These are phyloP conservation scores for Gonatopus flavifemur DNA, from an alignment of 1,140 invertebrate species.

Conservation along the genomic window DNA sequence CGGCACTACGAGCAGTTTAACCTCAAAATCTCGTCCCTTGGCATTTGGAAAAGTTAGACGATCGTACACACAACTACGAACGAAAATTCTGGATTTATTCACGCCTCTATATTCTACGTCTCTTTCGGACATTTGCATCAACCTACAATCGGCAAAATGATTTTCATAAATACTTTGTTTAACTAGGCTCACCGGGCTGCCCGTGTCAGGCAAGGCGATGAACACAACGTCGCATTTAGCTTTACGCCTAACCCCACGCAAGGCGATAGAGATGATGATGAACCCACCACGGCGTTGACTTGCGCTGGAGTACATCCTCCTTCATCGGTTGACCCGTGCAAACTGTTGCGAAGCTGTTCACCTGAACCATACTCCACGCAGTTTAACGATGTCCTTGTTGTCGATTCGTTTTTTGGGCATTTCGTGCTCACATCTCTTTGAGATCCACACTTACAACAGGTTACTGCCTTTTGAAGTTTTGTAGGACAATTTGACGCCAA, in stretches of 20 bases:
- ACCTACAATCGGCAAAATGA: not conserved
- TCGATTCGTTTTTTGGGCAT: not conserved
- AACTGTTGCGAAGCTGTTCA: not conserved
- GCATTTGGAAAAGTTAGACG: not conserved
- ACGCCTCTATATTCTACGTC: not conserved
- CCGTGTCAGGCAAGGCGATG: not conserved
- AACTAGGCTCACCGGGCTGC: not conserved
- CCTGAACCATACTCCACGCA: not conserved
- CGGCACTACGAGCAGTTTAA: not conserved
- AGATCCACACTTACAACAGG: not conserved
- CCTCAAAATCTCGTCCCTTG: not conserved
- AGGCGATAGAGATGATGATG: not conserved
- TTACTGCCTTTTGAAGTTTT: not conserved
- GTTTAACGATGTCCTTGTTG: not conserved
- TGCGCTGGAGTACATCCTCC: too few relatives aligned
- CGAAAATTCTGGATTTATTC: not conserved
- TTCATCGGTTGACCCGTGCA: not conserved
- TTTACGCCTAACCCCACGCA: not conserved
- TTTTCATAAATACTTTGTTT: not conserved
- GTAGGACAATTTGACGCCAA: not conserved
- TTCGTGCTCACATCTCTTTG: not conserved
- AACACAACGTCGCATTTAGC: not conserved
- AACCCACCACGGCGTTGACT: not conserved
- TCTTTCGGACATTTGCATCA: not conserved
- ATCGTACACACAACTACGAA: not conserved